Evolutionary conservation across 2,888 invertebrate species (phyloP), one percentile per base, ranked within the genome.

Genomic region (Prosapia bicincta): DNA sequence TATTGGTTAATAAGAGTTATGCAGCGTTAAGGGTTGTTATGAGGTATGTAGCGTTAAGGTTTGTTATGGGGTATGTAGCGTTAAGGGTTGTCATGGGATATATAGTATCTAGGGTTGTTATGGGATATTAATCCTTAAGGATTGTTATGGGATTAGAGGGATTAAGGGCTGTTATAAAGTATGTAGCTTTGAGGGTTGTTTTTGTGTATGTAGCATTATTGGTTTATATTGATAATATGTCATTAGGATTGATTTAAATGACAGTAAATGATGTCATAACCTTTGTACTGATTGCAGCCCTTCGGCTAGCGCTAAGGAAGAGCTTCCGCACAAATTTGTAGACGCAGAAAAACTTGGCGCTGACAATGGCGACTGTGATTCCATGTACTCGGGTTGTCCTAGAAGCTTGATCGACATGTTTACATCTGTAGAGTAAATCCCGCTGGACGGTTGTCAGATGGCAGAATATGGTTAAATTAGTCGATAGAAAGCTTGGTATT

Each of bases 291-390:
- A 88, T 84, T 85, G 69, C 78, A 88, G 88, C 15, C 88, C 88
- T 0, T 86, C 86, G 0, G 81, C 84, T 38, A 84, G 85, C 15
- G 81, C 81, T 66, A 83, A 84, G 26, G 88, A 89, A 78, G 85
- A 86, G 73, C 81, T 90, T 77, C 86, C 88, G 23, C 86, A 87
- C 75, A 85, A 84, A 77, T 88, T 87, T 81, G 87, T 87, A 80
- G 87, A 89, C 81, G 90, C 90, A 10, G 90, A 90, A 83, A 85
- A 86, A 24, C 77, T 77, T 20, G 75, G 72, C 32, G 30, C 30
- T 7, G 71, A 74, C 13, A 71, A 75, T 15, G 30, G 28, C 15
- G 77, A 80, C 30, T 80, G 80, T 65, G 69, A 69, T 10, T 28
- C 54, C 23, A 28, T 75, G 1, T 77, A 76, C 66, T 77, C 76